Conservation (phyloP, 2,888 invertebrate genomes). For the Ephialtes manifestator region DNA sequence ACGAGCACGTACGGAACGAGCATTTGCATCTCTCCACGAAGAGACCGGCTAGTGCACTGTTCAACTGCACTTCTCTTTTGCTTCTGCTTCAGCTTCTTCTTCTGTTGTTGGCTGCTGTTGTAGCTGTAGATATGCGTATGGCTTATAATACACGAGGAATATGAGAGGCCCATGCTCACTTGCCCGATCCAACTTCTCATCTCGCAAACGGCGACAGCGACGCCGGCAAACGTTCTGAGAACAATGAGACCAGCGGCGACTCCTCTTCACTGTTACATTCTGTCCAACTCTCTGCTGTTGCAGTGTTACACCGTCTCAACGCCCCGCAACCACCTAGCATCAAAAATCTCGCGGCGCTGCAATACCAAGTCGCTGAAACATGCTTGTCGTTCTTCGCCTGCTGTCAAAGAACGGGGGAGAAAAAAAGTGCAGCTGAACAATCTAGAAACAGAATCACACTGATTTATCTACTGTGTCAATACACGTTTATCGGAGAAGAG, state of each 20-base stretch:
- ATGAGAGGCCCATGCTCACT: slow-evolving; percentile 59
- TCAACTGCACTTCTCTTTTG: slow-evolving; percentile 54
- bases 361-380: slow-evolving; percentile 6
- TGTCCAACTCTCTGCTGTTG: slow-evolving; percentile 21
- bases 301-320: slow-evolving; percentile 44
- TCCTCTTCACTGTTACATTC: slow-evolving; percentile 39
- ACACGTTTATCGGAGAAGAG: not conserved
- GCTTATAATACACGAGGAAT: slow-evolving; percentile 65
- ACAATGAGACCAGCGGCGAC: slow-evolving; percentile 65
- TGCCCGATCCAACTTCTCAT: slow-evolving; percentile 65
- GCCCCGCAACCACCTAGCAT: slow-evolving; percentile 20
- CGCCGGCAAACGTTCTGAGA: slow-evolving; percentile 62
- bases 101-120: slow-evolving; percentile 36
- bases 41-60: slow-evolving; percentile 58
- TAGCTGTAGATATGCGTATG: slow-evolving; percentile 52
- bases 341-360: slow-evolving; percentile 37
- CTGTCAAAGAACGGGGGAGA: not conserved
- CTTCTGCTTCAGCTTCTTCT: slow-evolving; percentile 61
- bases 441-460: not conserved
- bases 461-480: slow-evolving; percentile 11
- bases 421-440: not conserved
- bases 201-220: slow-evolving; percentile 58
- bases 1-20: slow-evolving; percentile 71
- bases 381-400: not conserved
- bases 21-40: slow-evolving; percentile 71